Evolutionary conservation across 2,888 invertebrate species (phyloP), one percentile per base, ranked within the genome.

Genomic region (Himalopsyche tibetana): DNA sequence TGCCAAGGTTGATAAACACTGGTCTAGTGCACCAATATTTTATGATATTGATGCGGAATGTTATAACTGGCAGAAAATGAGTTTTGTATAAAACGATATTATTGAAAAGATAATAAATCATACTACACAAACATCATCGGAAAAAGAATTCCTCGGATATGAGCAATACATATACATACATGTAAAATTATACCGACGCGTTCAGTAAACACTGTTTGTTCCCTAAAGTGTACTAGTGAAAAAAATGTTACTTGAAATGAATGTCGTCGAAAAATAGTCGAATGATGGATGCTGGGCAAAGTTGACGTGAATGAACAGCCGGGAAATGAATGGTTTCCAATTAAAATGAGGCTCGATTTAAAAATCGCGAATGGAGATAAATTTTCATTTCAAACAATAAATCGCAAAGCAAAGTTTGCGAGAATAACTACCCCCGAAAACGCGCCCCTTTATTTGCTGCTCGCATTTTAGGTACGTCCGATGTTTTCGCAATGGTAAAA

Each of bases 261-360:
- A 80, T 42, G 45, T 80, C 45, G n/a, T 80, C 80, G 45, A 9
- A 80, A 63, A 63, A 63, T 63, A 63, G 63, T 63, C 63, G 63
- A 63, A 63, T 63, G 63, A 63, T 63, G 63, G 63, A 63, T 63
- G 63, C 63, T 63, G 63, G 63, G 63, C 63, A 63, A 63, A 63
- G 63, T 63, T 63, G 63, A 63, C 63, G 28, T 63, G 63, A 63
- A 63, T 63, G 63, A 63, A 63, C 63, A 63, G 63, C 19, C 63
- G 51, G 74, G 82, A 86, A 85, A 93, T 93, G 93, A 93, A 93
- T 93, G 93, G 93, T 92, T 91, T 92, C 93, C 93, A 93, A 93
- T 93, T 93, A 93, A 93, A 93, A 93, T 91, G 92, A 92, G 93
- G 93, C 86, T 80, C 82, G 83, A 83, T 85, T 87, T 85, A 85